Evolutionary conservation across 2,113 vertebrate genomes (phyloP).

Genomic region (Antechinus stuartii): DNA sequence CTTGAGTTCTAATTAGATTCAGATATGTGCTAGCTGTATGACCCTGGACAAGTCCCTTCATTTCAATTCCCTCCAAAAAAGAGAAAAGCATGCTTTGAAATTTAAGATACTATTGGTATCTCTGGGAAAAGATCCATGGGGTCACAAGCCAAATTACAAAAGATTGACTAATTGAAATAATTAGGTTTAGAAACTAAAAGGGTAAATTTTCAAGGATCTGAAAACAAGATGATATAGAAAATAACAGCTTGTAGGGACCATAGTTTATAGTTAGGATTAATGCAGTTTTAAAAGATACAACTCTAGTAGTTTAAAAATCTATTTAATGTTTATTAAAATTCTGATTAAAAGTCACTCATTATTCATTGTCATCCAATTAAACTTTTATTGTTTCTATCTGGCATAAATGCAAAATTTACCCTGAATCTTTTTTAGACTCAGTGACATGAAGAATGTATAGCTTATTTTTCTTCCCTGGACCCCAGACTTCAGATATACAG

Average conservation of each 20-base stretch:
- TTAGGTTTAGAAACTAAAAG: neutral
- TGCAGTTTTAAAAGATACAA: neutral
- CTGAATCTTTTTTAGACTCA: neutral
- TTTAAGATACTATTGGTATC: neutral
- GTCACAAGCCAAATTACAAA: neutral
- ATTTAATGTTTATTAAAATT: neutral
- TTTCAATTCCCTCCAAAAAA: no score
- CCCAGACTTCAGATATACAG: neutral
- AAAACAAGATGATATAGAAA: neutral
- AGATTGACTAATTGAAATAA: neutral
- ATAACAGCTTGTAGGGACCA: neutral
- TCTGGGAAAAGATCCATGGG: neutral
- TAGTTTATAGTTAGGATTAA: neutral
- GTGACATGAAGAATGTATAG: neutral
- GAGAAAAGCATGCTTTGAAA: neutral
- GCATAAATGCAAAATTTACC: neutral
- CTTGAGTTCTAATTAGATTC: no score
- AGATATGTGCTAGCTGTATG: no score
- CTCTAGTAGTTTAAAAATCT: neutral
- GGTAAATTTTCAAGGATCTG: neutral
- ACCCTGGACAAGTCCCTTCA: no score
- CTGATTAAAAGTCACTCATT: neutral
- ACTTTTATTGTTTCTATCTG: neutral
- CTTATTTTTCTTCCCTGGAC: neutral
- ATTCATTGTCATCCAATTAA: neutral